A percentile compares a stretch with the other conserved stretches of the same genome.
Evolutionary conservation across 2,888 invertebrate genomes (phyloP).

Genomic region (Microplitis manilae): DNA sequence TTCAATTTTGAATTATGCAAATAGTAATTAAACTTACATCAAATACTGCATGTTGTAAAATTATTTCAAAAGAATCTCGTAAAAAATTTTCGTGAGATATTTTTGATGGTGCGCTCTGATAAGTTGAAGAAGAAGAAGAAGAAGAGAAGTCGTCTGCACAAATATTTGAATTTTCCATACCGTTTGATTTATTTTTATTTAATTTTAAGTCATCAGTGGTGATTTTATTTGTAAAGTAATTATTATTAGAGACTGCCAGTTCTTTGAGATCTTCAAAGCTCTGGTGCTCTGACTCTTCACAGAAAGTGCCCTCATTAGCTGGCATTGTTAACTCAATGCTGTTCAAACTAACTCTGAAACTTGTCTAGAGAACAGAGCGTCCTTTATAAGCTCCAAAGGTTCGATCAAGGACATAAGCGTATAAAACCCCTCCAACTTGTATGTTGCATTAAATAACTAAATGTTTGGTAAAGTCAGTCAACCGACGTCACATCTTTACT

Average conservation of each 20-base stretch:
- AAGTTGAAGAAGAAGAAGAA: slow-evolving; percentile 12
- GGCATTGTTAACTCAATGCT: slow-evolving; percentile 57
- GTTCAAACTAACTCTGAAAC: slow-evolving; percentile 55
- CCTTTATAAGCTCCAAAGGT: slow-evolving; percentile 65
- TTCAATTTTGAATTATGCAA: neutral
- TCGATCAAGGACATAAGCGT: slow-evolving; percentile 64
- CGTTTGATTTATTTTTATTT: slow-evolving; percentile 17
- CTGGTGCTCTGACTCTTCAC: slow-evolving; percentile 50
- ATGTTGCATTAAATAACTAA: slow-evolving; percentile 9
- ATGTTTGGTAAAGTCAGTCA: neutral
- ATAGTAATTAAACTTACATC: slow-evolving; percentile 67
- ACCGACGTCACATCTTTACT: slow-evolving; percentile 1
- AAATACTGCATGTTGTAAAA: slow-evolving; percentile 84
- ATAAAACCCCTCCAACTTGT: slow-evolving; percentile 45
- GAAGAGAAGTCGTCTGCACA: neutral
- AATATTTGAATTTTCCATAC: slow-evolving; percentile 6
- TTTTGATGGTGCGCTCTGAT: slow-evolving; percentile 76
- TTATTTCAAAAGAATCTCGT: slow-evolving; percentile 79
- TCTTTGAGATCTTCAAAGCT: slow-evolving; percentile 32
- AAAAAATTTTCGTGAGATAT: slow-evolving; percentile 82
- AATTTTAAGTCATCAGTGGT: neutral
- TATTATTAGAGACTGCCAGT: neutral
- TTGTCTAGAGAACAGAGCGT: slow-evolving; percentile 55
- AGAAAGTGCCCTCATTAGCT: slow-evolving; percentile 57
- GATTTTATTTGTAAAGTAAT: slow-evolving; percentile 33